These are phyloP conservation scores for Apotomis turbidana DNA, from an alignment of 2,888 invertebrate genomes.

Conservation along the genomic window DNA sequence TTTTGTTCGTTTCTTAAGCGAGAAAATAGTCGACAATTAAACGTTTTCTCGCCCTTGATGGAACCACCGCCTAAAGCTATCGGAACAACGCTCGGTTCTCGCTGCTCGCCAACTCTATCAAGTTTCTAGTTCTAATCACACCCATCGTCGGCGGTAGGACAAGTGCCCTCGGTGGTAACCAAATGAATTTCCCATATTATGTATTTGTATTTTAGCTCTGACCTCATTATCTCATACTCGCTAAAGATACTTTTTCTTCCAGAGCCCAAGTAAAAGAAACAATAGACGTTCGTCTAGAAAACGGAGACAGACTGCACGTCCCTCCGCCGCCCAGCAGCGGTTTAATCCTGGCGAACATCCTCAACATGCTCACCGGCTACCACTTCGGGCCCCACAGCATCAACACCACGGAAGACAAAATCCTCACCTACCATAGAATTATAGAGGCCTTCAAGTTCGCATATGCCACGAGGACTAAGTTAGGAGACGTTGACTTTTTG, in stretches of 20 bases:
- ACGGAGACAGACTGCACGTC: constrained; percentile 88
- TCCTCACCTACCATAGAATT: constrained; percentile 91
- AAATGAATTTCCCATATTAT: too few relatives aligned
- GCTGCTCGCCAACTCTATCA: too few relatives aligned
- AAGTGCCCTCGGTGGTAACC: too few relatives aligned
- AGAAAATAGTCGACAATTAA: too few relatives aligned
- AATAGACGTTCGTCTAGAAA: constrained; percentile 79
- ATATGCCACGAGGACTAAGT: constrained; percentile 92
- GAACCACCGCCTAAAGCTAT: too few relatives aligned
- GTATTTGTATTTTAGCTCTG: too few relatives aligned
- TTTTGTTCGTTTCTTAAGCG: too few relatives aligned
- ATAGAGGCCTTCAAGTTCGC: constrained; percentile 96
- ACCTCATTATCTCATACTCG: too few relatives aligned
- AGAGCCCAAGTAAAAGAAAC: constrained; percentile 87
- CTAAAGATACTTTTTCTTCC: constrained; percentile 51
- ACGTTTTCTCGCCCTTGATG: too few relatives aligned
- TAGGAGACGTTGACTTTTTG: constrained; percentile 92
- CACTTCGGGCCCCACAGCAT: constrained; percentile 84
- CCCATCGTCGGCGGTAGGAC: too few relatives aligned
- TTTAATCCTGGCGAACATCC: constrained; percentile 89
- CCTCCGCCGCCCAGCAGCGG: constrained; percentile 95
- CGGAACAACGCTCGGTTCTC: too few relatives aligned
- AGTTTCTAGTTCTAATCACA: too few relatives aligned
- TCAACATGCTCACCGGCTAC: constrained; percentile 90
- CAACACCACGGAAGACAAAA: constrained; percentile 78